Evolutionary conservation across 2,113 vertebrate genomes (phyloP).

Genomic region (Alosa alosa): DNA sequence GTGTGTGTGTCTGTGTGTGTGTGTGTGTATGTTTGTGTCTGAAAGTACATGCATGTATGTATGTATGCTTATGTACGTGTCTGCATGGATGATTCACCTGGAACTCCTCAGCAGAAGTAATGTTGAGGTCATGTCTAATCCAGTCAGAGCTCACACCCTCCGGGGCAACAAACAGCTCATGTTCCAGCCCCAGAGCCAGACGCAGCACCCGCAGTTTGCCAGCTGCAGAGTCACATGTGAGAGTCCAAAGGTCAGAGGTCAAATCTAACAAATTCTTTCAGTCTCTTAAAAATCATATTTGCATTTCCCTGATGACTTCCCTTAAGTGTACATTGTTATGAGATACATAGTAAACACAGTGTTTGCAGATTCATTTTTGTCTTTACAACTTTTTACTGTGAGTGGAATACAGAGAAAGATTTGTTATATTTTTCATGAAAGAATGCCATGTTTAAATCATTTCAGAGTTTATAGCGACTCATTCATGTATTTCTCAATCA

Average conservation of each 20-base stretch:
- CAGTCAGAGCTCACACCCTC: background rate
- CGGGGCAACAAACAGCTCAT: background rate
- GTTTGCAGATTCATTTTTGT: no score
- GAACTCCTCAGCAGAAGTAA: background rate
- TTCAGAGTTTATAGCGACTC: background rate
- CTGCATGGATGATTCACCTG: background rate
- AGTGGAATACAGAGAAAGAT: background rate
- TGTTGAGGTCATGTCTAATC: background rate
- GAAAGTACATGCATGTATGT: background rate
- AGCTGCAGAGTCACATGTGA: background rate
- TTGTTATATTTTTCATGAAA: background rate
- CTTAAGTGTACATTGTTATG: no score
- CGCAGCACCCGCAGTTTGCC: background rate
- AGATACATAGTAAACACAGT: no score
- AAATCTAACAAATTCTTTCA: background rate
- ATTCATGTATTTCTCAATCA: background rate
- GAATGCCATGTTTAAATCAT: background rate
- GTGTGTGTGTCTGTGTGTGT: background rate
- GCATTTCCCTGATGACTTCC: background rate
- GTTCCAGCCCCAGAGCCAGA: background rate
- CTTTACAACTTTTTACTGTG: background rate
- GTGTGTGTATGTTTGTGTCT: background rate
- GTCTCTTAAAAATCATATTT: background rate
- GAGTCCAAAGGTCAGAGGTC: background rate
- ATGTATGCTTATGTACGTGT: background rate